phyloP scores from a whole-genome alignment of 2,888 invertebrate species.

The Mythimna vitellina region DNA sequence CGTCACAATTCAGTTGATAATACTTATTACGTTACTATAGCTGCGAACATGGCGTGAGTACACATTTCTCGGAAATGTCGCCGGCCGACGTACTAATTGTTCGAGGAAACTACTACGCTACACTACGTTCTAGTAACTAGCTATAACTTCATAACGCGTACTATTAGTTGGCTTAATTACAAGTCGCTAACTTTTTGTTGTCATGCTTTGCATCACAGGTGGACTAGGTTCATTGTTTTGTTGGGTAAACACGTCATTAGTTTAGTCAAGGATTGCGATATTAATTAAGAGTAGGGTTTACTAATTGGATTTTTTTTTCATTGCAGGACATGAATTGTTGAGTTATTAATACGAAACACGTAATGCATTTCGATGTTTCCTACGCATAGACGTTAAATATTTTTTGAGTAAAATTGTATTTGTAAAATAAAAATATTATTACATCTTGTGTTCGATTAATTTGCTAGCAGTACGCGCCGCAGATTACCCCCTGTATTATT shows the following conservation, averaged over 20 bases:
- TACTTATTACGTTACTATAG: slow-evolving; percentile 27
- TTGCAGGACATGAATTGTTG: background rate
- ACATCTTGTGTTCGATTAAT: no score
- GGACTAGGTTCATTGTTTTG: slow-evolving; percentile 38
- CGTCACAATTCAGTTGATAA: slow-evolving; percentile 19
- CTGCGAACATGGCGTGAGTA: slow-evolving; percentile 37
- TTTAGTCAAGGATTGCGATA: slow-evolving; percentile 31
- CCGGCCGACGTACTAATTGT: slow-evolving; percentile 62
- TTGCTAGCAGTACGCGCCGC: no score
- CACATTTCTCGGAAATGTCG: slow-evolving; percentile 63
- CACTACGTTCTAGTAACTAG: slow-evolving; percentile 62
- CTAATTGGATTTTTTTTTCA: slow-evolving; percentile 30
- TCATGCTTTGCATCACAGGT: slow-evolving; percentile 29
- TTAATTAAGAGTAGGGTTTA: background rate
- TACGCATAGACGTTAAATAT: no score
- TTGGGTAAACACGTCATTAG: slow-evolving; percentile 40
- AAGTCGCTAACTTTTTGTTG: slow-evolving; percentile 39
- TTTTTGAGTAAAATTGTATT: no score
- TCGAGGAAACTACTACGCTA: slow-evolving; percentile 72
- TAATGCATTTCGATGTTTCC: background rate
- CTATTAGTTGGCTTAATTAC: slow-evolving; percentile 51
- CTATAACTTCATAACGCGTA: slow-evolving; percentile 45
- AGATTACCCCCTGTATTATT: no score
- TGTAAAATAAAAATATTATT: no score
- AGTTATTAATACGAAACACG: background rate